Percentiles rank a stretch among this genome's conserved stretches.
Evolutionary conservation across 2,113 vertebrate genomes (phyloP).

Genomic region (Melanocharis versteri): DNA sequence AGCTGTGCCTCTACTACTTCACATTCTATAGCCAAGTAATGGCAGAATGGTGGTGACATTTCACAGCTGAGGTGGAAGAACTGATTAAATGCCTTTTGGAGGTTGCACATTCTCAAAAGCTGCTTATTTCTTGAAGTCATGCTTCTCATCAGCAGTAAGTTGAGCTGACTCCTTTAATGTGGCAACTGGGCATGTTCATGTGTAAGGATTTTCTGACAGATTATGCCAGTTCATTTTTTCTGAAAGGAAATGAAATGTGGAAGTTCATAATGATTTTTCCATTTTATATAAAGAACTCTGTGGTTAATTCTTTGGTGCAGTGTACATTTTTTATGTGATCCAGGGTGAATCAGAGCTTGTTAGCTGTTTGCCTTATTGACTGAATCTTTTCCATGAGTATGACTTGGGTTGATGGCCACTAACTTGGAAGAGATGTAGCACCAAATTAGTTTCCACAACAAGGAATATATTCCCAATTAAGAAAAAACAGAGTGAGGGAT

Average conservation of each 20-base stretch:
- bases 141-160: not conserved
- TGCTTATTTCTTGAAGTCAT: not conserved
- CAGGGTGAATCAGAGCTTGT: not conserved
- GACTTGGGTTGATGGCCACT: not conserved
- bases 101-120: not conserved
- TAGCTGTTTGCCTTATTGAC: not conserved
- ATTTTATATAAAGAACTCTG: not conserved
- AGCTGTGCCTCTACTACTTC: not conserved
- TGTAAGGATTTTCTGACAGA: not conserved
- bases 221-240: not conserved
- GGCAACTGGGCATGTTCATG: not conserved
- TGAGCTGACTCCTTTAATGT: not conserved
- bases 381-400: not conserved
- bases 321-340: not conserved
- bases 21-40: not conserved
- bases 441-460: not conserved
- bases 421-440: not conserved
- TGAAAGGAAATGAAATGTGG: not conserved
- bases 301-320: not conserved
- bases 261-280: not conserved
- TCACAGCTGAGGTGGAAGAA: not conserved
- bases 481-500: not conserved
- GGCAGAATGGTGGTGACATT: not conserved
- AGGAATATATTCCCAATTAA: not conserved
- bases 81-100: not conserved